phyloP scores from a whole-genome alignment of 2,888 invertebrate species.

The Hofmannophila pseudospretella region DNA sequence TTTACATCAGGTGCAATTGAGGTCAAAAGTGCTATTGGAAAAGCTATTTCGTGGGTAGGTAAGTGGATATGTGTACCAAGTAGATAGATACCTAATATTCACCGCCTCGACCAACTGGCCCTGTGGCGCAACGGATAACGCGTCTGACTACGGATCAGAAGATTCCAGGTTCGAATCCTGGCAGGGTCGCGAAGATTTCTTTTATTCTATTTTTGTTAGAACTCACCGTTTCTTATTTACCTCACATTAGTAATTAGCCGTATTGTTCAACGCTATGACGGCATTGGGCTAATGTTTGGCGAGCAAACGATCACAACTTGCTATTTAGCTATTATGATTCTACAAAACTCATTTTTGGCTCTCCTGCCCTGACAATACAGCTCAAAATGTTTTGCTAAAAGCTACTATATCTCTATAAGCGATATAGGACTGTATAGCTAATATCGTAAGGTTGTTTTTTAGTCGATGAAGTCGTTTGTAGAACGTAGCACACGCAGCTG shows the following conservation, averaged over 20 bases:
- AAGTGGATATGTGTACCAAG: too few species aligned
- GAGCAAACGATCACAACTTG: constrained; percentile 39
- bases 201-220: constrained; percentile 20
- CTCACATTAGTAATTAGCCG: constrained; percentile 42
- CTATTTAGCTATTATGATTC: constrained; percentile 26
- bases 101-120: constrained; percentile 36
- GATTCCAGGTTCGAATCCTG: constrained; percentile 83
- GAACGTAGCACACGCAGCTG: constrained; percentile 64
- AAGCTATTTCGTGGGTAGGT: too few species aligned
- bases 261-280: constrained; percentile 49
- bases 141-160: constrained; percentile 85
- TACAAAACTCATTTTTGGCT: constrained; percentile 25
- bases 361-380: constrained; percentile 30
- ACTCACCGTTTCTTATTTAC: constrained; percentile 27
- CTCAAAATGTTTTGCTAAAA: constrained; percentile 30
- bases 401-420: constrained; percentile 2
- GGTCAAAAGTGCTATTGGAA: too few species aligned
- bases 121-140: constrained; percentile 83
- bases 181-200: constrained; percentile 65
- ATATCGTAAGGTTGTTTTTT: constrained; percentile 16
- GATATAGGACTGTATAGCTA: constrained; percentile 19
- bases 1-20: too few species aligned
- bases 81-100: constrained; percentile 31
- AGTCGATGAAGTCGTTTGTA: constrained; percentile 10
- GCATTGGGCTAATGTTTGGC: constrained; percentile 56